Conservation (phyloP, 2,113 vertebrate genomes). For the Manacus vitellinus region DNA sequence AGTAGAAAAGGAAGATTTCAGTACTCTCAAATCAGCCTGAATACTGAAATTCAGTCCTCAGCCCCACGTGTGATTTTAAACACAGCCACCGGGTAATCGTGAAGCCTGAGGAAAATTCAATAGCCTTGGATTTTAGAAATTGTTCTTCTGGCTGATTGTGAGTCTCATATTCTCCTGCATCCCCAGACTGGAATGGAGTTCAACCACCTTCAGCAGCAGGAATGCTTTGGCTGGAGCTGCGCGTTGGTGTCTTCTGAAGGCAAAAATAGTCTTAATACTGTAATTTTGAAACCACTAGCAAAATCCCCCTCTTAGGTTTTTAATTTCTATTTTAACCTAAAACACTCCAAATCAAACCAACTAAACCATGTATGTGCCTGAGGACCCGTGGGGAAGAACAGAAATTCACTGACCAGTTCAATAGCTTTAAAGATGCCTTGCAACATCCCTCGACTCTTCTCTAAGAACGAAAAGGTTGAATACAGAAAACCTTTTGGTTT, state of each 20-base stretch:
- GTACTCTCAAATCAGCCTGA: background rate
- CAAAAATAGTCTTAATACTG: background rate
- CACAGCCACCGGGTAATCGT: background rate
- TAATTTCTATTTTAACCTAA: background rate
- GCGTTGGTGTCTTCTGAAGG: background rate
- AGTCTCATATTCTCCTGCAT: background rate
- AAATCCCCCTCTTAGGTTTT: background rate
- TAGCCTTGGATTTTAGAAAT: background rate
- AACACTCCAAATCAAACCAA: background rate
- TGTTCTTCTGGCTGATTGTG: background rate
- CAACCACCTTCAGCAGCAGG: background rate
- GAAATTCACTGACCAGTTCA: background rate
- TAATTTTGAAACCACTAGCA: background rate
- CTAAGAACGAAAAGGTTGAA: background rate
- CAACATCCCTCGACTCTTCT: background rate
- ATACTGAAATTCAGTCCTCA: background rate
- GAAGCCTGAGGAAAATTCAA: background rate
- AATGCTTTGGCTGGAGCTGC: background rate
- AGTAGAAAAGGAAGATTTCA: background rate
- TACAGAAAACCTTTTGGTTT: background rate
- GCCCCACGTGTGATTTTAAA: background rate
- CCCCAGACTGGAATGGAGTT: background rate
- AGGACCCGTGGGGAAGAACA: background rate
- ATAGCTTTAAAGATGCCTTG: background rate
- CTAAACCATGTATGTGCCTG: background rate